Evolutionary conservation across 2,113 vertebrate species (phyloP).

Genomic region (Pluvianellus socialis): DNA sequence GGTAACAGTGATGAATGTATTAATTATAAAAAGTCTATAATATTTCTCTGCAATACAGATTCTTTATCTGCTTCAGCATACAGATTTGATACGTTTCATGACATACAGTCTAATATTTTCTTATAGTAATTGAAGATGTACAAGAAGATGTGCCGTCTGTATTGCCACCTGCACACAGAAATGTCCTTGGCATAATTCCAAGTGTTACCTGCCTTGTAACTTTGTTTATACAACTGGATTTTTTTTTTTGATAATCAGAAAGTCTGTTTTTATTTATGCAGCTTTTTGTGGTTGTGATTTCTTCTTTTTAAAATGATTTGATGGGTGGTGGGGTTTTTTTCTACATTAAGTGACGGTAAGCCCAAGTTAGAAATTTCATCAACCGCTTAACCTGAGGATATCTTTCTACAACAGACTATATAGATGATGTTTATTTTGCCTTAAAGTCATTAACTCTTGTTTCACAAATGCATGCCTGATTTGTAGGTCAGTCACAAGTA

Average conservation of each 20-base stretch:
- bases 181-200: background rate
- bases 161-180: background rate
- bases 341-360: background rate
- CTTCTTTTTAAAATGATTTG: background rate
- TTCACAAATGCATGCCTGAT: background rate
- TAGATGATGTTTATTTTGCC: background rate
- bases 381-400: background rate
- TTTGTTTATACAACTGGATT: background rate
- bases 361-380: background rate
- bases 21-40: background rate
- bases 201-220: background rate
- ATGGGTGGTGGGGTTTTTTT: background rate
- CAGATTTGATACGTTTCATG: background rate
- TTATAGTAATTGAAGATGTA: background rate
- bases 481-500: background rate
- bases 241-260: background rate
- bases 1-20: background rate
- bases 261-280: background rate
- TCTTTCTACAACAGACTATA: background rate
- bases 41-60: background rate
- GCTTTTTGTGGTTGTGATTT: background rate
- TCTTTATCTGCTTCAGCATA: background rate
- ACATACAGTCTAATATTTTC: background rate
- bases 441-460: background rate
- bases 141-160: background rate